phyloP scores from a whole-genome alignment of 2,888 invertebrate species.

The Calliphora vomitoria region DNA sequence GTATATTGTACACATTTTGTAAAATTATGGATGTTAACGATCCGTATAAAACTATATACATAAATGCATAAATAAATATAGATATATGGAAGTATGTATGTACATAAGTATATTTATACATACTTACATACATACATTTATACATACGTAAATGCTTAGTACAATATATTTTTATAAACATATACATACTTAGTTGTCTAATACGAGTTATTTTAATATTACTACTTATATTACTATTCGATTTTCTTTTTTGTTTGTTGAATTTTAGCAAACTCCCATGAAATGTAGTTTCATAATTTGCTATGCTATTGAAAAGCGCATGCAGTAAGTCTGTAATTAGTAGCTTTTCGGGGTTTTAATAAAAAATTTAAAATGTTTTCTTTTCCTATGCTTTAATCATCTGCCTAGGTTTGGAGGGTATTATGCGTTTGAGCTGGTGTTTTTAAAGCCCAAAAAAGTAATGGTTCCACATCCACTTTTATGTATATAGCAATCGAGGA shows the following conservation, averaged over 20 bases:
- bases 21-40: conserved; percentile 59
- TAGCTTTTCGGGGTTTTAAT: too few species aligned
- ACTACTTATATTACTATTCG: not conserved
- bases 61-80: conserved; percentile 15
- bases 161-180: not conserved
- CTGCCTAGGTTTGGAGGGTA: too few species aligned
- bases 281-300: not conserved
- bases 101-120: not conserved
- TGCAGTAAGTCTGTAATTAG: too few species aligned
- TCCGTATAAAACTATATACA: conserved; percentile 47
- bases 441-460: too few species aligned
- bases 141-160: not conserved
- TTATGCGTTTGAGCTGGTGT: too few species aligned
- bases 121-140: not conserved
- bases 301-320: too few species aligned
- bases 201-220: not conserved
- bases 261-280: not conserved
- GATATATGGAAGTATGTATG: not conserved
- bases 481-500: too few species aligned
- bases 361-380: too few species aligned
- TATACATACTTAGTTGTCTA: too few species aligned
- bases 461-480: too few species aligned
- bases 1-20: conserved; percentile 34
- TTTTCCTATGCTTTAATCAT: too few species aligned
- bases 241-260: not conserved